Evolutionary conservation across 2,888 invertebrate species (phyloP), one percentile per base, ranked within the genome.

Genomic region (Mesodorylaimus sp.): DNA sequence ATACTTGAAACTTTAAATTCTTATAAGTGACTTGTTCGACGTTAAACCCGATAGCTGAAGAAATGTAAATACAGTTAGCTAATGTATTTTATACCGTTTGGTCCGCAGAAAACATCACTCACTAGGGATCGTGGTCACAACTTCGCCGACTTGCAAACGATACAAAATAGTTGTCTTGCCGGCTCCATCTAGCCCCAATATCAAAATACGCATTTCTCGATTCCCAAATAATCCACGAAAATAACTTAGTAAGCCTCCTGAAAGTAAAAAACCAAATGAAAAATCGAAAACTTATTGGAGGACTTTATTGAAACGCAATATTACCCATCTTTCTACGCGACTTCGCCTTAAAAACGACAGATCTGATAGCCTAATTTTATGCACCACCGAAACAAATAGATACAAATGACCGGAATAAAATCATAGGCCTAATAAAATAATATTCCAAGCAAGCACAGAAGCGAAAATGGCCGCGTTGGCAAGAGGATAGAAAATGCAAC

Each of bases 21-120:
- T 93, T 93, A 70, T 91, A 95, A 61, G 86, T 86, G 52, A 95
- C 93, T 77, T 93, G 93, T 73, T 95, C 95, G 60, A 95, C 97
- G 74, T 97, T 97, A 73, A 97, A 97, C 13, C 83, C 97, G 69
- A 97, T 97, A 10, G 97, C 95, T 55, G 93, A 42, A 53, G 47
- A 50, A 48, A 43, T 21, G 48, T 47, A 23, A 23, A 38, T 43
- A n/a, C n/a, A n/a, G n/a, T n/a, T n/a, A n/a, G n/a, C n/a, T n/a
- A n/a, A n/a, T n/a, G n/a, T n/a, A n/a, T n/a, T n/a, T n/a, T n/a
- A n/a, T n/a, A n/a, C n/a, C n/a, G n/a, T n/a, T n/a, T n/a, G n/a
- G n/a, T 45, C 25, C 21, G 36, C 28, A 50, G 23, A 39, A 39
- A 39, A 39, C 13, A 28, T 3, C 16, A 47, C 44, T 41, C 41